Evolutionary conservation across 37 sponge, comb jelly and placozoan genomes (phyloP).

Genomic region (Cladorhizidae sp.): DNA sequence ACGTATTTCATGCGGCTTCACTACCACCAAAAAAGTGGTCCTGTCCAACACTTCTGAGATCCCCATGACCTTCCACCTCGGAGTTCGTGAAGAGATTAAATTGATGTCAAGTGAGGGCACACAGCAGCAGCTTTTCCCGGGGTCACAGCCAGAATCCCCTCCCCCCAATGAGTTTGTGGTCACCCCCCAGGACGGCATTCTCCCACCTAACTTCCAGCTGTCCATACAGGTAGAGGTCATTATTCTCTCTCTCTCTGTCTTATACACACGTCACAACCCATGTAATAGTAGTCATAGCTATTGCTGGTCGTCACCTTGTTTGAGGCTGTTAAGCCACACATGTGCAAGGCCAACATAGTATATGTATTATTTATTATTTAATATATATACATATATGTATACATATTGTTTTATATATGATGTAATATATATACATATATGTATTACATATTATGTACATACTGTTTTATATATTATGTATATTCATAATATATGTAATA

Average conservation of each 20-base stretch:
- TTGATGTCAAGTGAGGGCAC: too few species aligned
- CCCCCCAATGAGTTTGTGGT: slow-evolving; percentile 68
- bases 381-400: slow-evolving; percentile 9
- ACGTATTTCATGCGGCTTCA: slow-evolving; percentile 88
- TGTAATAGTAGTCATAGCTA: neutral
- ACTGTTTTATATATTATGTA: too few species aligned
- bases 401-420: too few species aligned
- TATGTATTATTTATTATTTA: too few species aligned
- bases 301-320: too few species aligned
- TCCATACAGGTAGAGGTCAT: slow-evolving; percentile 32
- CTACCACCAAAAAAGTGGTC: slow-evolving; percentile 49
- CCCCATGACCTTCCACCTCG: slow-evolving; percentile 74
- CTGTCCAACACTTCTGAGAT: slow-evolving; percentile 93
- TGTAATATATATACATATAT: too few species aligned
- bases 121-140: neutral
- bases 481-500: too few species aligned
- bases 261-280: neutral
- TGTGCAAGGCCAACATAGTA: too few species aligned
- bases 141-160: neutral
- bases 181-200: slow-evolving; percentile 58
- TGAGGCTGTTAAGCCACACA: too few species aligned
- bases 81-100: slow-evolving; percentile 52
- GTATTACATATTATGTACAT: too few species aligned
- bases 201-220: slow-evolving; percentile 69
- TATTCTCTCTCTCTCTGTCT: neutral